Evolutionary conservation across 2,797 vertebrate genomes (phyloP).

Genomic region (Poeciliopsis presidionis): DNA sequence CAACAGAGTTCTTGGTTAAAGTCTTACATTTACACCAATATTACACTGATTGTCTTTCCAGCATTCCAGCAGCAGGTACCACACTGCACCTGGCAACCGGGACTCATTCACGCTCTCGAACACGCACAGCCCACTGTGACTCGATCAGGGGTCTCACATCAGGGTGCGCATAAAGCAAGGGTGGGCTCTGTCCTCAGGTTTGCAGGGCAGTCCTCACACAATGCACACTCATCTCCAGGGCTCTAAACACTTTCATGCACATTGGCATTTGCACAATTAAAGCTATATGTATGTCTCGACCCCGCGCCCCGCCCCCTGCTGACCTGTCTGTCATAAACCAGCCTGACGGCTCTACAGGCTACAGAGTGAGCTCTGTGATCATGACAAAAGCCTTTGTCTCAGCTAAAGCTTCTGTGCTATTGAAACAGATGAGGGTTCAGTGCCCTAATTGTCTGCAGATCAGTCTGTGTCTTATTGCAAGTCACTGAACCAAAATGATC

Average conservation of each 20-base stretch:
- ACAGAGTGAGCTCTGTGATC: constrained; percentile 49
- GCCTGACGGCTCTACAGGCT: constrained; percentile 68
- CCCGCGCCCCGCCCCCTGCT: constrained; percentile 46
- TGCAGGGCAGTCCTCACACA: constrained; percentile 33
- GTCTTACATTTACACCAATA: background rate
- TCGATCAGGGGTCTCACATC: constrained; percentile 61
- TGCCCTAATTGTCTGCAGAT: constrained; percentile 48
- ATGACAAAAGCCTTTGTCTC: constrained; percentile 73
- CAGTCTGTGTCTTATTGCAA: constrained; percentile 57
- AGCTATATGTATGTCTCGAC: constrained; percentile 26
- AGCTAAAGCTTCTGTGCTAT: constrained; percentile 44
- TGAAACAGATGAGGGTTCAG: constrained; percentile 53
- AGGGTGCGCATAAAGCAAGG: constrained; percentile 37
- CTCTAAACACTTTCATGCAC: constrained; percentile 26
- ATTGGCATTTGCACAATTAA: constrained; percentile 29
- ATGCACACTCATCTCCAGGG: constrained; percentile 26
- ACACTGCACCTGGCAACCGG: constrained; percentile 49
- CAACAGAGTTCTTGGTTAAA: background rate
- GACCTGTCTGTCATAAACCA: constrained; percentile 75
- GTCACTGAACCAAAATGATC: constrained; percentile 64
- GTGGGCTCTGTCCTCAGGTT: constrained; percentile 30
- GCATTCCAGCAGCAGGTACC: constrained; percentile 53
- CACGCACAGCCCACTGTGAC: constrained; percentile 9
- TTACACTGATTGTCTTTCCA: constrained; percentile 13
- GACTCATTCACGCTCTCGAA: constrained; percentile 8